Conservation (phyloP, 2,888 invertebrate genomes). For the Lasioglossum lativentre region DNA sequence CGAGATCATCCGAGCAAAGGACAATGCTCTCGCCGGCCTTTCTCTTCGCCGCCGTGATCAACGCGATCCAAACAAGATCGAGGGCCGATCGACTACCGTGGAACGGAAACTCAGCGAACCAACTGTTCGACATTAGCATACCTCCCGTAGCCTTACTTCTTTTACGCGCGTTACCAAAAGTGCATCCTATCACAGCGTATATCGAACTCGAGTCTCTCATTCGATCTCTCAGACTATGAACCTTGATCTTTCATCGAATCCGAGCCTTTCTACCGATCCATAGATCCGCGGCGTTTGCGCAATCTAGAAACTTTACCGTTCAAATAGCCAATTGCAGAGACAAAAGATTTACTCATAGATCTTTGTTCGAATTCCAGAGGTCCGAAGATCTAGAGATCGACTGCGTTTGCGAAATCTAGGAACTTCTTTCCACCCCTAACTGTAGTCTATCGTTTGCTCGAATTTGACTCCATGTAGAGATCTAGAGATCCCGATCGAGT, state of each 20-base stretch:
- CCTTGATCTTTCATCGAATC: not conserved
- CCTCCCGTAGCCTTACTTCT: not conserved
- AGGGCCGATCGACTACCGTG: constrained; percentile 23
- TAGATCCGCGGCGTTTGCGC: not conserved
- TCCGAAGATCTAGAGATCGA: no score
- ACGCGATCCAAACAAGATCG: constrained; percentile 1
- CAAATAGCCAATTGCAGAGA: no score
- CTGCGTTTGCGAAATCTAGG: not conserved
- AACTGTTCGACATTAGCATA: not conserved
- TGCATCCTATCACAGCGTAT: not conserved
- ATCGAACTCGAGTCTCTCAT: no score
- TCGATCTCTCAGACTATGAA: not conserved
- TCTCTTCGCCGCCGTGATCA: constrained; percentile 7
- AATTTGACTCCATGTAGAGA: no score
- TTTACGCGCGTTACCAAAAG: not conserved
- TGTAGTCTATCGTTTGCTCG: no score
- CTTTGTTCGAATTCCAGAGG: no score
- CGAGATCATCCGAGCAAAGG: not conserved
- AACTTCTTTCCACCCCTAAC: no score
- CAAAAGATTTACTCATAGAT: no score
- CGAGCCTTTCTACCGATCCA: not conserved
- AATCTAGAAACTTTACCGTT: no score
- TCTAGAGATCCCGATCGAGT: no score
- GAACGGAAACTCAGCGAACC: constrained; percentile 23
- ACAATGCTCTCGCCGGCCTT: constrained; percentile 13